Evolutionary conservation across 2,113 vertebrate species (phyloP), one percentile per base, ranked within the genome.

Genomic region (Paracanthobrama guichenoti): DNA sequence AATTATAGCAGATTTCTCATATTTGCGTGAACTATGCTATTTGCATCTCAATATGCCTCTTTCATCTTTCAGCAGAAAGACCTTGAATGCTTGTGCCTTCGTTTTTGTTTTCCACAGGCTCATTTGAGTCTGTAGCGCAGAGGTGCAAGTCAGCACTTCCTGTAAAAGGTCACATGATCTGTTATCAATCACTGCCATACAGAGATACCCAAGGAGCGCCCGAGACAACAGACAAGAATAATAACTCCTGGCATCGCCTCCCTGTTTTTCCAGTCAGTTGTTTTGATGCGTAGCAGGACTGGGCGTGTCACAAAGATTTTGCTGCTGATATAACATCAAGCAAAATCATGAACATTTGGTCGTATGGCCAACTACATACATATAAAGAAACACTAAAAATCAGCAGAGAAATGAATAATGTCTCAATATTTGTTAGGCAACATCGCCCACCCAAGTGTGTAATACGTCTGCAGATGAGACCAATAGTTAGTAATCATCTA

Each of bases 161-260:
- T 48, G 48, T 71, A 24, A 72, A 78, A 79, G 60, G n/a, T 53
- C 62, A 44, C 20, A 44, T 42, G 78, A 57, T 76, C 66, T 7
- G 46, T 79, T 48, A 84, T 84, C 77, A 87, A 75, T 84, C 67
- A 81, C 57, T 53, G 5, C 24, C 50, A 26, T 18, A 75, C 53
- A 48, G 35, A 66, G 46, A 55, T 24, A 35, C 35, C 39, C 66
- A 20, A 31, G 20, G 16, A 57, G 7, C 18, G 14, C 2, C 35
- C 6, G 39, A 42, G 31, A 78, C 48, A 59, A 31, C n/a, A 72
- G 44, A 50, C 35, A 46, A 60, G 39, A 60, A 82, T 74, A 26
- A 73, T 74, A 59, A 26, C 57, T 50, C 9, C 39, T 46, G 12
- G 66, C 66, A 42, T 39, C 12, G 6, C 26, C 42, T n/a, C 2